Conservation (phyloP, 1,140 invertebrate genomes). For the Drosophila auraria region DNA sequence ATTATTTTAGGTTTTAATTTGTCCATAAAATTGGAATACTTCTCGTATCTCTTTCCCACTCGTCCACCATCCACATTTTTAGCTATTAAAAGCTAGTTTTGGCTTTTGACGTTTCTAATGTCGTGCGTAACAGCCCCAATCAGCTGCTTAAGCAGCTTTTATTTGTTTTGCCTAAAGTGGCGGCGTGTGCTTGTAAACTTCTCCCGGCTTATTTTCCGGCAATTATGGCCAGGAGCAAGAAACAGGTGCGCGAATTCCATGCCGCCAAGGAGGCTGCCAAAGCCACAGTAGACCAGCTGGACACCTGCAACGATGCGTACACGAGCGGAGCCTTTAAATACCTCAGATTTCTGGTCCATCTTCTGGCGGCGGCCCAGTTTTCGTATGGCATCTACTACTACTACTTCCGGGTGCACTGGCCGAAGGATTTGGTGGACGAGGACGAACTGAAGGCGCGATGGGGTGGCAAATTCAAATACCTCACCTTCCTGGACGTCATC, state of each 20-base stretch:
- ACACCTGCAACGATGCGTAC: slow-evolving; percentile 71
- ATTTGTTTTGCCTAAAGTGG: slow-evolving; percentile 30
- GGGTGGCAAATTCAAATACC: slow-evolving; percentile 81
- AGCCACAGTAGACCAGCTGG: slow-evolving; percentile 36
- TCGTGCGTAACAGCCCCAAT: neutral
- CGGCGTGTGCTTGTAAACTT: neutral
- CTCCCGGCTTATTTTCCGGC: neutral
- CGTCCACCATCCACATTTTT: neutral
- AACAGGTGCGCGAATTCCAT: slow-evolving; percentile 54
- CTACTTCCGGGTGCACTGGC: slow-evolving; percentile 67
- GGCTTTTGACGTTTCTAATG: neutral
- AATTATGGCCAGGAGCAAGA: slow-evolving; percentile 65
- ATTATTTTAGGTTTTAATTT: no score
- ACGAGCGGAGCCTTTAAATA: slow-evolving; percentile 72
- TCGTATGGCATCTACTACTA: slow-evolving; percentile 73
- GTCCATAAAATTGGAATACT: no score
- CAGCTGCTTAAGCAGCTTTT: slow-evolving; percentile 17
- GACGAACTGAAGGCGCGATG: slow-evolving; percentile 66
- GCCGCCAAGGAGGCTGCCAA: slow-evolving; percentile 54
- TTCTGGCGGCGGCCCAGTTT: slow-evolving; percentile 68
- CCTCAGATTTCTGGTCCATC: slow-evolving; percentile 64
- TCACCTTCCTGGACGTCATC: slow-evolving; percentile 74
- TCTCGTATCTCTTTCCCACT: neutral
- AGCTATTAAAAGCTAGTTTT: neutral
- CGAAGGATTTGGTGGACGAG: slow-evolving; percentile 50